Conservation (phyloP, 1,140 invertebrate species). For the Pseudoatta argentina region DNA sequence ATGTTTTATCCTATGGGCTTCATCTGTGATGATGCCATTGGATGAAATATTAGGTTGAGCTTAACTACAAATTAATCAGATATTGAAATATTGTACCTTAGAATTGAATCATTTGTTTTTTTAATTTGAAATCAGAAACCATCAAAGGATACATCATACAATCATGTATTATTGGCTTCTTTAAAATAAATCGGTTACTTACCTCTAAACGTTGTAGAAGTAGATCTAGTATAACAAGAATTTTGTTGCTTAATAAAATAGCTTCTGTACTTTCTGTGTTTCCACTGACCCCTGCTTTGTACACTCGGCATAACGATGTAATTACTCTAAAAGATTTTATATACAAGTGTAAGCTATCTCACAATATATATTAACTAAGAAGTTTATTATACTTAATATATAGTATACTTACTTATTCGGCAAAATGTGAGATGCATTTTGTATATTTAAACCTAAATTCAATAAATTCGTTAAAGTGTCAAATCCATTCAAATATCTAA, state of each 20-base stretch:
- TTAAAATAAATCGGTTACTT: constrained; percentile 63
- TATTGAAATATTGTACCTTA: too few species aligned
- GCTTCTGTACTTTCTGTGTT: constrained; percentile 88
- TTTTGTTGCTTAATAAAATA: constrained; percentile 90
- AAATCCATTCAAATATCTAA: constrained; percentile 87
- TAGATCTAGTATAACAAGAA: constrained; percentile 90
- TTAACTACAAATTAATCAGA: too few species aligned
- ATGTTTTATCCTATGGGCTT: too few species aligned
- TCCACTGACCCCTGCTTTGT: constrained; percentile 87
- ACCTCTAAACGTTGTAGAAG: constrained; percentile 90
- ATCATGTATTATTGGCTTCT: too few species aligned
- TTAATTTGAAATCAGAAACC: too few species aligned
- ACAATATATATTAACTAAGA: not conserved
- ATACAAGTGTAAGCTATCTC: constrained; percentile 4
- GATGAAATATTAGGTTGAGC: too few species aligned
- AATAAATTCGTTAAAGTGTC: constrained; percentile 86
- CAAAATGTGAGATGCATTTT: constrained; percentile 84
- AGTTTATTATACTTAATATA: not conserved
- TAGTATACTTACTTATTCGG: constrained; percentile 87
- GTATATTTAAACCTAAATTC: constrained; percentile 83
- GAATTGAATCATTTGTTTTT: too few species aligned
- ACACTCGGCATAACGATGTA: constrained; percentile 88
- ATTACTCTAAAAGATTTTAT: constrained; percentile 87
- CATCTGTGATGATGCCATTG: too few species aligned
- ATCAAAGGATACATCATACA: too few species aligned